phyloP scores from a whole-genome alignment of 2,113 vertebrate species.

The Turnix velox region DNA sequence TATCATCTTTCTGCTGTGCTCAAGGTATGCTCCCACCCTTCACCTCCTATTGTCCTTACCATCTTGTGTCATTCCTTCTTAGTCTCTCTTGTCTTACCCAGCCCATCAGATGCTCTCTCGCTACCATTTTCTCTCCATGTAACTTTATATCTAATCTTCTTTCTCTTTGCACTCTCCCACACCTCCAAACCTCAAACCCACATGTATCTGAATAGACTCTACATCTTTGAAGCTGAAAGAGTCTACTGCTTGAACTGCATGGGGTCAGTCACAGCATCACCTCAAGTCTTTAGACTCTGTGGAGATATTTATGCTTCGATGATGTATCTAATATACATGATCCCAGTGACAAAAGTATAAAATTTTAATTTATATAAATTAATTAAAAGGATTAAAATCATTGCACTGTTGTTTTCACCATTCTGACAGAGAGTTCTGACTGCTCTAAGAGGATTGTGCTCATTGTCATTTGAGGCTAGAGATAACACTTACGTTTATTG shows the following conservation, averaged over 20 bases:
- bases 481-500: background rate
- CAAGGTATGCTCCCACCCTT: background rate
- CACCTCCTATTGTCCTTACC: background rate
- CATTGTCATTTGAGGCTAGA: background rate
- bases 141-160: background rate
- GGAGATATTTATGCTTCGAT: background rate
- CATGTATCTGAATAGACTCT: background rate
- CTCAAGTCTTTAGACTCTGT: background rate
- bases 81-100: background rate
- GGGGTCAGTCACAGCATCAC: background rate
- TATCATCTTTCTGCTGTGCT: background rate
- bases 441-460: background rate
- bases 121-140: background rate
- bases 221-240: background rate
- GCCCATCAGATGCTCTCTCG: background rate
- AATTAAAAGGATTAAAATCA: background rate
- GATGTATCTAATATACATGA: background rate
- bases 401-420: fast-evolving
- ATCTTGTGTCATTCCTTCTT: background rate
- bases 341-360: background rate
- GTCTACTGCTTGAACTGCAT: background rate
- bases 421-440: background rate
- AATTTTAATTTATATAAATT: background rate
- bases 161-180: slow-evolving; percentile 19
- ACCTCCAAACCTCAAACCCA: background rate